Evolutionary conservation across 1,140 invertebrate genomes (phyloP), one percentile per base, ranked within the genome.

Genomic region (Bombus confusus): DNA sequence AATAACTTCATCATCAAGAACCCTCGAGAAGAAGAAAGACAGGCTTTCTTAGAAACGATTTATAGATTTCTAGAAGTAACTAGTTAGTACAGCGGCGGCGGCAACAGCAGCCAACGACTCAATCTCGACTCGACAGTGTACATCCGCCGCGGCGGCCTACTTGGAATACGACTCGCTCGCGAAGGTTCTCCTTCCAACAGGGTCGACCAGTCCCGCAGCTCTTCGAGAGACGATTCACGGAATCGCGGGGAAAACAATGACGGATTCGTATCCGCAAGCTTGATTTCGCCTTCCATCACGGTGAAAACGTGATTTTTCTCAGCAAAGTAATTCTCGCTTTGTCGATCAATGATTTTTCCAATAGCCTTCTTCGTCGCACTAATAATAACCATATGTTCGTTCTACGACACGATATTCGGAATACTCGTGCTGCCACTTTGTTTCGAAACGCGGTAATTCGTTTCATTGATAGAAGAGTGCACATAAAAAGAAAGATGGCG

Each of bases 91-190:
- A 39, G 2, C 25, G 37, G 82, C 13, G 28, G 52, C 62, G 37
- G 39, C 31, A 57, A 28, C 57, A 85, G 52, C 77, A 85, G 76
- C 83, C 84, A 88, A 89, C 88, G 74, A 72, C 87, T 89, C 81
- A 86, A 82, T 89, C 85, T 89, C 86, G 66, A 66, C 78, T 74
- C 87, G 84, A 72, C 88, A 66, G 88, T 71, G 87, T 73, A 89
- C 85, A 92, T 92, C 91, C 91, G 91, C 90, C 87, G 89, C 71
- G 79, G 91, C 90, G 91, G 91, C 91, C 91, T 92, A 92, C 91
- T 92, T 92, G 91, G 87, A 85, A 91, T 91, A 91, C 87, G 86
- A 89, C 79, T 89, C 82, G 87, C 80, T 91, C 86, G 88, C 77
- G 86, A 79, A 91, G 88, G 82, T 85, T 91, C 90, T 91, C 87